Conservation (phyloP, 1,140 invertebrate species). For the Carposina sasakii region DNA sequence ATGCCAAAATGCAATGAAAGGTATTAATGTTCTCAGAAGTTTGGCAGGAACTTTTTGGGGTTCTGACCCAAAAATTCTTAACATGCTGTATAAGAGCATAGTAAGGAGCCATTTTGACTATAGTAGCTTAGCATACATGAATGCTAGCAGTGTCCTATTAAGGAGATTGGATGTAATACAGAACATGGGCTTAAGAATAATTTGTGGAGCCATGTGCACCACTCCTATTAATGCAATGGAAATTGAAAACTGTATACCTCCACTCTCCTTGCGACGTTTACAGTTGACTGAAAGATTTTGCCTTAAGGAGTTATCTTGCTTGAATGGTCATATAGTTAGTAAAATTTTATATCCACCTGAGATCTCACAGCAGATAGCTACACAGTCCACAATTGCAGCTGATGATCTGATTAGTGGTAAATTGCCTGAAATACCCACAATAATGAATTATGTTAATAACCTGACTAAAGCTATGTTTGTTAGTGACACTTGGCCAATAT, state of each 20-base stretch:
- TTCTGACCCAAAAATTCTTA: conserved; percentile 10
- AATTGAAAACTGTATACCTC: background rate
- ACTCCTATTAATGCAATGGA: conserved; percentile 6
- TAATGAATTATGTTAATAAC: background rate
- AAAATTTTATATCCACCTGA: background rate
- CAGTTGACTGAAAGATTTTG: background rate
- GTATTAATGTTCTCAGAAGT: conserved; percentile 6
- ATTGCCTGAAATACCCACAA: background rate
- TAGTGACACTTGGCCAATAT: too few relatives aligned
- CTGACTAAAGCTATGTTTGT: too few relatives aligned
- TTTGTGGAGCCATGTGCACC: conserved; percentile 2
- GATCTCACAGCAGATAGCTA: too few relatives aligned
- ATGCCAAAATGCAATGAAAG: background rate
- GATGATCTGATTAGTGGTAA: background rate
- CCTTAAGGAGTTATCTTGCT: background rate
- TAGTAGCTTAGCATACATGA: background rate
- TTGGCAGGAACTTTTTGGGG: conserved; percentile 13
- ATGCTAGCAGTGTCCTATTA: background rate
- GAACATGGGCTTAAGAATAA: conserved; percentile 1
- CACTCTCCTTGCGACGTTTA: background rate
- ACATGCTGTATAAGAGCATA: conserved; percentile 4
- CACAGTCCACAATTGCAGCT: background rate
- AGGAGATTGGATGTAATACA: conserved; percentile 7
- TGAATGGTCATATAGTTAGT: background rate
- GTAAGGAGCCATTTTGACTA: background rate